These are phyloP conservation scores for Heliconius erato DNA, from an alignment of 2,888 invertebrate genomes.

Conservation along the genomic window DNA sequence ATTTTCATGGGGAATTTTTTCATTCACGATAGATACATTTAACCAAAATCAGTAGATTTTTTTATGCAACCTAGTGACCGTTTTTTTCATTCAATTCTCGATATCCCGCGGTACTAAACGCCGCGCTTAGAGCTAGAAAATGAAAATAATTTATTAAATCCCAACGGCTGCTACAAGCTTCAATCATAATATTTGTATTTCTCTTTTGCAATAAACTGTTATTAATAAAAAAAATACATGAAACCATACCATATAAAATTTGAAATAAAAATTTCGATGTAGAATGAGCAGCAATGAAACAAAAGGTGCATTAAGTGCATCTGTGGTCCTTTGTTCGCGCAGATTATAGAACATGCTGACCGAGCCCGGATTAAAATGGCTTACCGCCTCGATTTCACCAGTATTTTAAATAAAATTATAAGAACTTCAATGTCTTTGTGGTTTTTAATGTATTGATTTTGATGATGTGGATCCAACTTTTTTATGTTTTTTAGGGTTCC, in stretches of 20 bases:
- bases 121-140: no score
- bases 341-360: constrained; percentile 47
- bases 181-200: not conserved
- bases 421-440: not conserved
- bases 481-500: not conserved
- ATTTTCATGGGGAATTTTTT: no score
- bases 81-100: no score
- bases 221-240: not conserved
- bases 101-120: no score
- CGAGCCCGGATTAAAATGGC: constrained; percentile 32
- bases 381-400: constrained; percentile 26
- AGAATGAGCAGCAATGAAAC: constrained; percentile 29
- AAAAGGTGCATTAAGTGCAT: constrained; percentile 50
- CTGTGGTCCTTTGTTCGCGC: constrained; percentile 45
- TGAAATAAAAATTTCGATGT: constrained; percentile 26
- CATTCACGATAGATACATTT: no score
- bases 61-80: no score
- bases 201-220: not conserved
- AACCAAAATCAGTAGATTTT: no score
- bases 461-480: not conserved
- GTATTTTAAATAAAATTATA: constrained; percentile 38
- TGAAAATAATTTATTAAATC: no score
- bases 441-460: not conserved
- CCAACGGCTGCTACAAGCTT: no score
- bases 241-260: not conserved